Evolutionary conservation across 2,888 invertebrate species (phyloP), one percentile per base, ranked within the genome.

Genomic region (Lysandra coridon): DNA sequence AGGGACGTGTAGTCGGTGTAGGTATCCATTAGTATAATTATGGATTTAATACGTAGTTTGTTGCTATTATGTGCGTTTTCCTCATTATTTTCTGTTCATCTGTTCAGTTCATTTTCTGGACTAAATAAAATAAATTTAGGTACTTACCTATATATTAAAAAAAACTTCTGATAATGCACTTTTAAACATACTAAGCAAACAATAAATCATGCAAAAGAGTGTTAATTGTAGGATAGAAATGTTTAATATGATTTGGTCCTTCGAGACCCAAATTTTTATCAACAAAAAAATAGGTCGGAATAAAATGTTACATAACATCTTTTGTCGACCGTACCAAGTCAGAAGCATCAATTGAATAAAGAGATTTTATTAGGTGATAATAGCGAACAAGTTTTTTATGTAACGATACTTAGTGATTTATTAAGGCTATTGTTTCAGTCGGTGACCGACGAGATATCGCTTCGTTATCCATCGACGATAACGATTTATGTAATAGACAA

Each of bases 341-440:
- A 79, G 79, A 79, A 79, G 79, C 79, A 79, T 75, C 75, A 44
- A 74, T 62, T 75, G 75, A 79, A 79, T 79, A 75, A 75, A 62
- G 60, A 79, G 79, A 79, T 79, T 74, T 74, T 62, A 79, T 74
- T 79, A 75, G 79, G 79, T 79, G 79, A 79, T 79, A 79, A 79
- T 75, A 64, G 49, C 40, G 62, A 62, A 75, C 79, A 79, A 75
- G 79, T 79, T 79, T 79, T 79, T 79, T 79, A 75, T 79, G 79
- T 79, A 79, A 79, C 79, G 44, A 79, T 78, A 79, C 73, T 73
- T 73, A 62, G 79, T 75, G 74, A 79, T 79, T 79, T 79, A 79
- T 79, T 60, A 75, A 60, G 30, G 49, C 79, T 83, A 85, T 85
- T 85, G 82, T 86, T 85, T 85, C 83, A 83, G 84, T 84, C 81